These are phyloP conservation scores for Idaea biselata DNA, from an alignment of 2,888 invertebrate species.

Conservation along the genomic window DNA sequence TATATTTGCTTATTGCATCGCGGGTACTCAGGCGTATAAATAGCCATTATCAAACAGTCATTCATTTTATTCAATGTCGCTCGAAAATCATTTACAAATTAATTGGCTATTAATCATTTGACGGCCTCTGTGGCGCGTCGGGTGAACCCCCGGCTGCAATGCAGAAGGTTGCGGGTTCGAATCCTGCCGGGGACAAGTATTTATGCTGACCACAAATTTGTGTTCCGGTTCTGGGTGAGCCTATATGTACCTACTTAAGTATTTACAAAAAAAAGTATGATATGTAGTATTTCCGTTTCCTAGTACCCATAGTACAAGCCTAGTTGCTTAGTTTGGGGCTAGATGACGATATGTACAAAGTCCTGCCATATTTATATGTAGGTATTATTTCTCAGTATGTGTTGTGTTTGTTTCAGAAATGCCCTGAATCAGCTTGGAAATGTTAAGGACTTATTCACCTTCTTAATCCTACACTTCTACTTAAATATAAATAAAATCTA, in stretches of 20 bases:
- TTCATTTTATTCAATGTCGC: background rate
- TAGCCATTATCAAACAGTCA: background rate
- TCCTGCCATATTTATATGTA: too few relatives aligned
- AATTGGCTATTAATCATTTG: background rate
- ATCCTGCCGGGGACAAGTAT: too few relatives aligned
- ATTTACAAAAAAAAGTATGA: too few relatives aligned
- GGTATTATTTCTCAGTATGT: background rate
- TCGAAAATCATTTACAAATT: background rate
- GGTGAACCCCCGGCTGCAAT: too few relatives aligned
- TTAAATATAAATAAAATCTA: background rate
- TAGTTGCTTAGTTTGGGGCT: too few relatives aligned
- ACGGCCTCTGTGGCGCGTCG: background rate
- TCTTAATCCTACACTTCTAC: background rate
- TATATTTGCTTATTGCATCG: background rate
- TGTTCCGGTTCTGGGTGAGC: too few relatives aligned
- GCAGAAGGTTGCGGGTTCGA: too few relatives aligned
- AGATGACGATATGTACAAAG: too few relatives aligned
- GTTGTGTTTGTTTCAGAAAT: conserved; percentile 56
- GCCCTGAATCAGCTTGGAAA: conserved; percentile 57
- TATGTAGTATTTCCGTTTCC: too few relatives aligned
- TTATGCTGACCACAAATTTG: too few relatives aligned
- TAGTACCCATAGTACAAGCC: too few relatives aligned
- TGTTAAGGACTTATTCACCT: conserved; percentile 33
- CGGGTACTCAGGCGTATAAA: background rate
- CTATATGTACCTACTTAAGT: too few relatives aligned